Base-by-base conservation (phyloP, 1,140 invertebrate species). In the Druon quercuslanigerum region DNA sequence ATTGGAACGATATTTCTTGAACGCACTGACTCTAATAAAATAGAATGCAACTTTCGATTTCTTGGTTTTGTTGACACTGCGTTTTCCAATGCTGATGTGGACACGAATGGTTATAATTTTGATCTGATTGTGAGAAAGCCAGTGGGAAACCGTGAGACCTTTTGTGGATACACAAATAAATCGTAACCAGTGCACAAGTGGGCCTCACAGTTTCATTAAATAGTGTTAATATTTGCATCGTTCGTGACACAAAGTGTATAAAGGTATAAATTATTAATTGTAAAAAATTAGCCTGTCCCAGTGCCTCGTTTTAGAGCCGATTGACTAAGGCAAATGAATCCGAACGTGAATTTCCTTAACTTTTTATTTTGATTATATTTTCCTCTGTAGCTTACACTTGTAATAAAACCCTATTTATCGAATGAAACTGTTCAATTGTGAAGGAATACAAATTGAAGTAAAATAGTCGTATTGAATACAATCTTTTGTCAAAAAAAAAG, bases 271-370 rank as follows among this genome's bases (percentile, higher is more conserved):
- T 66, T 66, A 66, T 66, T 16, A 66, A 66, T 66, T 66, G 33
- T 66, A 66, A 66, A 66, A 60, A 60, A 66, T 66, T 66, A 66
- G 60, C 40, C 40, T 66, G 60, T 66, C 33, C 60, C 40, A 66
- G 60, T 66, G 60, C 60, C 60, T 66, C 60, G 60, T 66, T 66
- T 66, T 66, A 66, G 60, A 66, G 60, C 60, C 60, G 60, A 40
- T 66, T 66, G 60, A 66, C 60, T 66, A 66, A 66, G 60, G 60
- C 40, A 33, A 66, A 66, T 66, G 60, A 66, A 66, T 66, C 60
- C 60, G 60, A 46, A 20, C 17, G 20, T 11, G 19, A 66, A 66
- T 25, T 13, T n/a, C 40, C 14, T n/a, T 66, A n/a, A 13, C 60
- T 40, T 66, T 66, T 14, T 16, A 66, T 66, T 14, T 25, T 46